Evolutionary conservation across 2,888 invertebrate species (phyloP).

Genomic region (Leucozona laternaria): DNA sequence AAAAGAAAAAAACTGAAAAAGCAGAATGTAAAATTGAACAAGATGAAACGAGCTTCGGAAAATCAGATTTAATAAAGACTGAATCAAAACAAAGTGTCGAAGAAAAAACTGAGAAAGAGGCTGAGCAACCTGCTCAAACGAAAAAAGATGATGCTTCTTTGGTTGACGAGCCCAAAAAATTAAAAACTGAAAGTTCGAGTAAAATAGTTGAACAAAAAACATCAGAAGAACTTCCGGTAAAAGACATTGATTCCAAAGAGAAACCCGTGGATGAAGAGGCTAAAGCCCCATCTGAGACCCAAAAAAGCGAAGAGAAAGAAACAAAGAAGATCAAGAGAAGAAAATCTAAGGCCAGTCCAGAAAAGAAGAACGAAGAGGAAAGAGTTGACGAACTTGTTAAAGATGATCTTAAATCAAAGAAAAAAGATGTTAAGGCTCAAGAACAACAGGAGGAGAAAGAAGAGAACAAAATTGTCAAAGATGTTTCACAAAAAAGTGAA

Average conservation of each 20-base stretch:
- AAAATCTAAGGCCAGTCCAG: conserved; percentile 47
- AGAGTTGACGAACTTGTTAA: background rate
- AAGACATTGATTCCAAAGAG: background rate
- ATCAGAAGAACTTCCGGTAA: background rate
- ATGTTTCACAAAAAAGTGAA: too few relatives aligned
- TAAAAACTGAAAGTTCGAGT: background rate
- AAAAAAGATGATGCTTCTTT: background rate
- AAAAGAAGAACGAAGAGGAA: conserved; percentile 25
- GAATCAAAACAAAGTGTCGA: background rate
- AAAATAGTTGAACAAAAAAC: conserved; percentile 5
- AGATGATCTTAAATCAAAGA: background rate
- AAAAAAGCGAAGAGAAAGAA: background rate
- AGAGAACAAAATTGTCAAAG: background rate
- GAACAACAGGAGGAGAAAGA: background rate
- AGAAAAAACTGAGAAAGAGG: background rate
- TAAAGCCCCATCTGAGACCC: background rate
- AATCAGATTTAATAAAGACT: background rate
- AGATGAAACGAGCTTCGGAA: background rate
- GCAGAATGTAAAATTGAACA: background rate
- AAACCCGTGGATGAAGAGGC: background rate
- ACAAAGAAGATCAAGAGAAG: conserved; percentile 16
- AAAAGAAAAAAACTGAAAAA: conserved; percentile 31
- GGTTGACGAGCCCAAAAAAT: background rate
- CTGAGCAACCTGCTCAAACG: background rate
- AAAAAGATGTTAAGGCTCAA: background rate